Conservation (phyloP, 2,113 vertebrate genomes). For the Collichthys lucidus region DNA sequence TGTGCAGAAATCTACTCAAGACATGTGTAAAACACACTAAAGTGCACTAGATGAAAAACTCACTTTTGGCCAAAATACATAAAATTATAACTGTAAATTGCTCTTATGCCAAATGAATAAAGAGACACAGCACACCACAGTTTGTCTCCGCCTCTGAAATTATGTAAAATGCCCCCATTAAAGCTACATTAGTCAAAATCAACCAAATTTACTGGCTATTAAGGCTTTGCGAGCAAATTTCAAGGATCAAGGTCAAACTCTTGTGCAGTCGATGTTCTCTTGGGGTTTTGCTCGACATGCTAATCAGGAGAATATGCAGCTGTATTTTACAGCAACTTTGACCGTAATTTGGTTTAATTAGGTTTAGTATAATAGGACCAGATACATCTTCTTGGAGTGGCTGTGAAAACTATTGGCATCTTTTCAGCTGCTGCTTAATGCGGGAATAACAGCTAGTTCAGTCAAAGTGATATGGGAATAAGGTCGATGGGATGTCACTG, state of each 20-base stretch:
- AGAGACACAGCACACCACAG: background rate
- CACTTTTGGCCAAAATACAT: background rate
- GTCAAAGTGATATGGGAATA: background rate
- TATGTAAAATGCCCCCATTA: conserved; percentile 19
- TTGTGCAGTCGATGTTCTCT: conserved; percentile 19
- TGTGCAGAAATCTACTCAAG: too few relatives aligned
- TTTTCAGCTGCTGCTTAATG: background rate
- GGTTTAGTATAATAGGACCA: conserved; percentile 5
- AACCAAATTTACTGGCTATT: conserved; percentile 19
- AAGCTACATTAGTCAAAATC: conserved; percentile 23
- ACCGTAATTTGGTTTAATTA: conserved; percentile 28
- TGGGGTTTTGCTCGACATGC: conserved; percentile 1
- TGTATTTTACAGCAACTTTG: conserved; percentile 20
- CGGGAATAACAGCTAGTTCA: background rate
- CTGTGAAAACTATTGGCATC: background rate
- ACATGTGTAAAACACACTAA: background rate
- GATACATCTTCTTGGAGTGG: background rate
- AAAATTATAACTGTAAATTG: background rate
- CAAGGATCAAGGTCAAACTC: conserved; percentile 24
- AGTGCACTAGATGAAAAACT: background rate
- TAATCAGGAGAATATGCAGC: conserved; percentile 15
- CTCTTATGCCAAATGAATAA: background rate
- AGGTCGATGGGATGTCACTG: background rate
- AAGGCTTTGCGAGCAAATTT: conserved; percentile 7
- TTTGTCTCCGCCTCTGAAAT: background rate